phyloP scores from a whole-genome alignment of 2,888 invertebrate species.

The Hydrotaea cyrtoneurina region DNA sequence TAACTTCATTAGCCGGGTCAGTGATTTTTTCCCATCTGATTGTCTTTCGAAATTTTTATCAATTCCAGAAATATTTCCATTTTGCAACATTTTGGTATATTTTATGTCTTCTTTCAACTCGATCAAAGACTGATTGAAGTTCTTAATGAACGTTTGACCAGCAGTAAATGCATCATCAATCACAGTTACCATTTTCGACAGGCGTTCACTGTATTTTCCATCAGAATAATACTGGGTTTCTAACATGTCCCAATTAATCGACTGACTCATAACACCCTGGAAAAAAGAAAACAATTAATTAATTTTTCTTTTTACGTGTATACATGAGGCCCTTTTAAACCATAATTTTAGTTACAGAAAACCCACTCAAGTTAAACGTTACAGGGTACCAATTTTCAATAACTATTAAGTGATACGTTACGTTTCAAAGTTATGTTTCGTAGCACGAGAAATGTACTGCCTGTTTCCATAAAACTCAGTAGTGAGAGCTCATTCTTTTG shows the following conservation, averaged over 20 bases:
- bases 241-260: conserved; percentile 95
- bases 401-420: too few species aligned
- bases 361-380: too few species aligned
- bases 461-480: too few species aligned
- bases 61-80: neutral
- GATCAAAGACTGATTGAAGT: conserved; percentile 83
- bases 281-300: conserved; percentile 70
- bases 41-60: conserved; percentile 15
- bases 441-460: too few species aligned
- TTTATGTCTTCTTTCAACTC: conserved; percentile 80
- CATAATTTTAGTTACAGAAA: too few species aligned
- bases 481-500: too few species aligned
- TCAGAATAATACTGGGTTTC: conserved; percentile 93
- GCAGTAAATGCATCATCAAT: conserved; percentile 88
- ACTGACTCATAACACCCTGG: conserved; percentile 96
- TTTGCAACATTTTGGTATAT: conserved; percentile 60
- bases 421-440: too few species aligned
- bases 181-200: conserved; percentile 93
- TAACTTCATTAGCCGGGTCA: conserved; percentile 79
- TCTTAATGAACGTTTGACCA: conserved; percentile 88
- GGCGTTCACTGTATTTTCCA: conserved; percentile 89
- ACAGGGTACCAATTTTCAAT: too few species aligned
- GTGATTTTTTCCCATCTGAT: conserved; percentile 61
- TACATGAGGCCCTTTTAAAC: too few species aligned
- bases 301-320: too few species aligned